Base-by-base conservation (phyloP, 2,888 invertebrate species). In the Sesia apiformis region DNA sequence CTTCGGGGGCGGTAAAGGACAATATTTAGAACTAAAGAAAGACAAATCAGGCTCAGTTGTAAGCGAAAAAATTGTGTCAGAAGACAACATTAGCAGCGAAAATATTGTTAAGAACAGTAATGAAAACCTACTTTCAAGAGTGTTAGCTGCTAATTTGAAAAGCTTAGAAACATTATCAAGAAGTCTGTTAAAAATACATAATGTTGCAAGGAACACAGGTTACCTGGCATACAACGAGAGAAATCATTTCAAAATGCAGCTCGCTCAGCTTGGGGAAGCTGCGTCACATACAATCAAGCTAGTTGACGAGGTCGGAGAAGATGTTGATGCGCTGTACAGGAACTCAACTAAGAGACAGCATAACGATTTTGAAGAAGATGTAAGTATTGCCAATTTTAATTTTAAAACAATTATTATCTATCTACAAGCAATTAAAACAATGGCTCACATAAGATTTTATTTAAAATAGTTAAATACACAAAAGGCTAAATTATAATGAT, bases 1-100 rank as follows among this genome's bases (percentile, higher is more conserved):
- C 76, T 94, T 94, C 69, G 94, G 95, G 1, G 94, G 94, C 40
- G 93, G 91, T 3, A 92, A 92, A 68, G 94, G 94, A 0, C 93
- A 94, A 75, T 91, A 92, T 55, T 77, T 94, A 64, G 91, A 91
- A 89, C 84, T 93, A 53, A 90, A 84, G 53, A 91, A 90, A 76
- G 86, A 90, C 54, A 77, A 79, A 4, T 79, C 90, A 62, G 93
- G 93, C 23, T 76, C 79, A 4, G 69, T 90, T 0, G 69, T 86
- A 51, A 90, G 89, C 40, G 90, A 91, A 60, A 90, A 81, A 56
- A 81, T 90, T 3, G 81, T 90, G 0, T 77, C 87, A 7, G 84
- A 87, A 73, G 87, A 85, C 4, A 84, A 74, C 52, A 78, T 88
- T 54, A 83, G 80, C 62, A 83, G 71, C 39, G 87, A 88, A 8